phyloP scores from a whole-genome alignment of 2,113 vertebrate species.

The Sprattus sprattus region DNA sequence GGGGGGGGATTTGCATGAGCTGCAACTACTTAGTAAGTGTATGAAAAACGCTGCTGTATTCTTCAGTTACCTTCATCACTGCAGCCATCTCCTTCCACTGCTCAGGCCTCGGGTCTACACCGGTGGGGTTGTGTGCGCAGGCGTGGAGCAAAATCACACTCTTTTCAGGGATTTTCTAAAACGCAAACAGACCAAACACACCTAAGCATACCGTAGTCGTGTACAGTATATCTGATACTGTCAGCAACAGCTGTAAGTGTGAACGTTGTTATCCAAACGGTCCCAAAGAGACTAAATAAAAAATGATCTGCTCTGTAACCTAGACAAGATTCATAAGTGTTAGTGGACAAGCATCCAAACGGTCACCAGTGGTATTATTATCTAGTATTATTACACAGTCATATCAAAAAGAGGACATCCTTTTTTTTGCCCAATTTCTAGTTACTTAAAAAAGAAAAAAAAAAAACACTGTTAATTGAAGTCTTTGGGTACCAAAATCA shows the following conservation, averaged over 20 bases:
- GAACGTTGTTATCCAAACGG: no score
- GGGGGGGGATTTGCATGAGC: no score
- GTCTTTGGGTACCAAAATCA: no score
- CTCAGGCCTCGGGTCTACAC: constrained; percentile 90
- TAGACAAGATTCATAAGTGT: background rate
- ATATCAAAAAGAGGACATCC: no score
- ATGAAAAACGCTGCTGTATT: no score
- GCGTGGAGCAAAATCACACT: constrained; percentile 91
- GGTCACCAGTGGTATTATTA: no score
- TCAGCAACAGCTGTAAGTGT: background rate
- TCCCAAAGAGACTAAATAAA: background rate
- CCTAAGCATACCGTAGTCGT: background rate
- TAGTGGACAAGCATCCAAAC: background rate
- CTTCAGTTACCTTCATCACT: constrained; percentile 77
- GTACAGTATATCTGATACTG: background rate
- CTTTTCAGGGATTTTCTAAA: constrained; percentile 92
- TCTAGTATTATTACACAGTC: no score
- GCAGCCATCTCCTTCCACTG: constrained; percentile 93
- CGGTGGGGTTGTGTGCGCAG: constrained; percentile 96
- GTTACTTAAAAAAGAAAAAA: no score
- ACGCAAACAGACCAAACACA: constrained; percentile 17
- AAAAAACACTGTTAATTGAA: no score
- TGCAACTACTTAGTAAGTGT: no score
- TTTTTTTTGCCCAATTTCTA: no score
- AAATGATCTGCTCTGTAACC: background rate